phyloP scores from a whole-genome alignment of 2,888 invertebrate species.

The Coenonympha arcania region DNA sequence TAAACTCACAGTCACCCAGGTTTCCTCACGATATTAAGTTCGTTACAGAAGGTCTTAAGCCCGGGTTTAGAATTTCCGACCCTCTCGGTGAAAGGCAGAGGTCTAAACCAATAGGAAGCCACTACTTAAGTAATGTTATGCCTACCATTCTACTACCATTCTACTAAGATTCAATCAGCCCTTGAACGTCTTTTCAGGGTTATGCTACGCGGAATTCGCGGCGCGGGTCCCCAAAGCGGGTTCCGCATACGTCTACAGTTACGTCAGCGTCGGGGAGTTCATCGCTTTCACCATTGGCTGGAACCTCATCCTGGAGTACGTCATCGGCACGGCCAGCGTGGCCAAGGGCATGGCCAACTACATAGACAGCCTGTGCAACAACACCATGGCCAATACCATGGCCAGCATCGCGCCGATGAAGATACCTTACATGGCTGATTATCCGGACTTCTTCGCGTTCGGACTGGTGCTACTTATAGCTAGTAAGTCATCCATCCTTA shows the following conservation, averaged over 20 bases:
- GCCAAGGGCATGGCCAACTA: slow-evolving; percentile 85
- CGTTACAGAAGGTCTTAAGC: too few relatives aligned
- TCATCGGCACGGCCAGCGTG: slow-evolving; percentile 87
- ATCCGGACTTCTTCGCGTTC: slow-evolving; percentile 86
- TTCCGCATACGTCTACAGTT: slow-evolving; percentile 93
- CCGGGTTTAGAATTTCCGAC: too few relatives aligned
- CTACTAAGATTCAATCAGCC: too few relatives aligned
- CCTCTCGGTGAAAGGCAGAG: too few relatives aligned
- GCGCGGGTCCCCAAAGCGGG: slow-evolving; percentile 90
- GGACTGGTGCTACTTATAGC: slow-evolving; percentile 79
- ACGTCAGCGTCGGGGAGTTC: slow-evolving; percentile 92
- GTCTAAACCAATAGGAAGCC: too few relatives aligned
- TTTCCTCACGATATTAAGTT: too few relatives aligned
- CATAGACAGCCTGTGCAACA: slow-evolving; percentile 80
- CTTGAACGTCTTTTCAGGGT: slow-evolving; percentile 63
- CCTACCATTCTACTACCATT: too few relatives aligned
- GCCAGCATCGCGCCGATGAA: slow-evolving; percentile 77
- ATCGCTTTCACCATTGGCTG: slow-evolving; percentile 94
- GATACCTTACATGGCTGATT: slow-evolving; percentile 77
- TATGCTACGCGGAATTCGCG: slow-evolving; percentile 94
- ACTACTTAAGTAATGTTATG: too few relatives aligned
- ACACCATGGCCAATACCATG: slow-evolving; percentile 79
- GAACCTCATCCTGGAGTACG: slow-evolving; percentile 93
- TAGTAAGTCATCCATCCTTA: slow-evolving; percentile 68
- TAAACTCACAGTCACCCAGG: too few relatives aligned